Evolutionary conservation across 2,797 vertebrate genomes (phyloP).

Genomic region (Danionella dracula): DNA sequence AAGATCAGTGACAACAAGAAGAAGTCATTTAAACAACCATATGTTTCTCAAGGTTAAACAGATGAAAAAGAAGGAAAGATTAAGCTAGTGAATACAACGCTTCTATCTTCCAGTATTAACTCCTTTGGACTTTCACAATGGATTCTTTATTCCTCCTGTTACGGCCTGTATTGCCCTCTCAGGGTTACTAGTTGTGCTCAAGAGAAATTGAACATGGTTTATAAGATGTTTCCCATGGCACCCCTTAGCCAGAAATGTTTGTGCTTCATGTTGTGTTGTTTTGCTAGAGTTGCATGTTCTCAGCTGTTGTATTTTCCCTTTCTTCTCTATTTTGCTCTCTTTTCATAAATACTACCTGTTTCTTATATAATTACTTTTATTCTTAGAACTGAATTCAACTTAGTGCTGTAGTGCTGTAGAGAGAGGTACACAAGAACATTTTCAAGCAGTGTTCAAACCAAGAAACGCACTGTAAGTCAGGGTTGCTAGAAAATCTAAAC

Average conservation of each 20-base stretch:
- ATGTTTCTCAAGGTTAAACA: constrained; percentile 19
- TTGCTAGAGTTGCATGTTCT: neutral
- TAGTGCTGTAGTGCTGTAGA: too few species aligned
- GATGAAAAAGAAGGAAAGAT: neutral
- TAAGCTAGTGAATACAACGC: neutral
- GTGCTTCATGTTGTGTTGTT: constrained; percentile 15
- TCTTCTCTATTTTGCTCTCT: neutral
- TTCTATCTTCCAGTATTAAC: constrained; percentile 10
- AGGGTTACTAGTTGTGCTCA: constrained; percentile 18
- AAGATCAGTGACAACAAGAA: too few species aligned
- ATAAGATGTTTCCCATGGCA: constrained; percentile 31
- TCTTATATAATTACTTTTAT: neutral
- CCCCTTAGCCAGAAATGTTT: constrained; percentile 22
- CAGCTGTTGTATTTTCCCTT: neutral
- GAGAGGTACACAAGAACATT: too few species aligned
- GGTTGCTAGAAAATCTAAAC: too few species aligned
- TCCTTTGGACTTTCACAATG: constrained; percentile 14
- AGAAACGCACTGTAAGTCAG: too few species aligned
- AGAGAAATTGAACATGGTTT: constrained; percentile 18
- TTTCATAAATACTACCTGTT: neutral
- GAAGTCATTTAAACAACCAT: constrained; percentile 11
- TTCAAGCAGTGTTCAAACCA: too few species aligned
- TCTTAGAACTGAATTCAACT: constrained; percentile 10
- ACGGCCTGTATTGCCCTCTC: constrained; percentile 11
- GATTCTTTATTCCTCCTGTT: constrained; percentile 25